phyloP scores from a whole-genome alignment of 2,888 invertebrate species.

The Plagiodera versicolora region DNA sequence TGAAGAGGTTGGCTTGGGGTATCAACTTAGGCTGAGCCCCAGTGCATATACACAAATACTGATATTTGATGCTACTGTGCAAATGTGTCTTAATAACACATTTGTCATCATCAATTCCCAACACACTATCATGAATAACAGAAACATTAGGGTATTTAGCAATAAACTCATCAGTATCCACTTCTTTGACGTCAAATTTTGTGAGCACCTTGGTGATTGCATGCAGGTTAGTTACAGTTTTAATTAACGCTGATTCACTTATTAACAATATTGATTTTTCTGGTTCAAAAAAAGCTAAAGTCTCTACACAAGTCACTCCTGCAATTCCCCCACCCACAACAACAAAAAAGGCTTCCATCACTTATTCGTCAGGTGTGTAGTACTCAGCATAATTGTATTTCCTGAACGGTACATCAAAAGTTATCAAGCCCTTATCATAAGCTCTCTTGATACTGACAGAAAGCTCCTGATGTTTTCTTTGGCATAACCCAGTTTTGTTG shows the following conservation, averaged over 20 bases:
- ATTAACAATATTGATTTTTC: conserved; percentile 72
- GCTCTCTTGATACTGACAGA: conserved; percentile 78
- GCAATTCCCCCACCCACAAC: conserved; percentile 96
- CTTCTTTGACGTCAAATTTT: conserved; percentile 85
- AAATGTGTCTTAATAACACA: conserved; percentile 61
- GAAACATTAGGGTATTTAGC: conserved; percentile 66
- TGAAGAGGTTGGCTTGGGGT: conserved; percentile 58
- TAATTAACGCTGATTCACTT: conserved; percentile 84
- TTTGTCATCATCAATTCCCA: conserved; percentile 59
- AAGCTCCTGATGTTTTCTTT: conserved; percentile 74
- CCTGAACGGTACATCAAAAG: conserved; percentile 83
- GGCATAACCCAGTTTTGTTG: conserved; percentile 80
- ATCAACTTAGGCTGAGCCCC: conserved; percentile 87
- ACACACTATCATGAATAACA: conserved; percentile 69
- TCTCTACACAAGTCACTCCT: conserved; percentile 92
- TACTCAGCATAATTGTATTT: conserved; percentile 84
- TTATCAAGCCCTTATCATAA: conserved; percentile 76
- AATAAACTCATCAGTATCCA: conserved; percentile 58
- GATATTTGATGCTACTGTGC: conserved; percentile 66
- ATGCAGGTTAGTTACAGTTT: conserved; percentile 84
- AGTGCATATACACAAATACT: conserved; percentile 85
- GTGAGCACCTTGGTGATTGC: conserved; percentile 81
- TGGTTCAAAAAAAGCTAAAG: conserved; percentile 71
- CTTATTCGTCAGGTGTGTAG: conserved; percentile 36
- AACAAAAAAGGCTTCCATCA: conserved; percentile 60